phyloP scores from a whole-genome alignment of 2,113 vertebrate species.

The Glareola pratincola region DNA sequence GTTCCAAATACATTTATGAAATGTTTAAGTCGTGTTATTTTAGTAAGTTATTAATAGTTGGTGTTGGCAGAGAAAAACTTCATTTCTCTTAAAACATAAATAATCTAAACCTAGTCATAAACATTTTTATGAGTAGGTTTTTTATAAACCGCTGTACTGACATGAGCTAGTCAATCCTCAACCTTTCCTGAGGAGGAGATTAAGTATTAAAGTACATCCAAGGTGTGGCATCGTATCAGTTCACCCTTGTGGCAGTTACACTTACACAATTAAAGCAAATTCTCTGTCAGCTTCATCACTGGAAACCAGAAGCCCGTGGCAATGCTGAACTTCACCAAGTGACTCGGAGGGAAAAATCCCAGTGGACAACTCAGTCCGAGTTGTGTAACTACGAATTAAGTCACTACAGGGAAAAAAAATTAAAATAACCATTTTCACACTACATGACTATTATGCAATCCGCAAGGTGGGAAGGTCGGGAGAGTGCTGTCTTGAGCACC shows the following conservation, averaged over 20 bases:
- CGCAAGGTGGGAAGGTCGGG: neutral
- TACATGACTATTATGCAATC: neutral
- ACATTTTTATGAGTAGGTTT: neutral
- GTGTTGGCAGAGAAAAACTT: neutral
- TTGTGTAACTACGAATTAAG: neutral
- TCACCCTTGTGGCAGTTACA: neutral
- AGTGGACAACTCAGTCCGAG: neutral
- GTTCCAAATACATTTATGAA: neutral
- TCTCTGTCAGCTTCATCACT: neutral
- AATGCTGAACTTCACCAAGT: neutral
- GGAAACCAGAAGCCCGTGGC: neutral
- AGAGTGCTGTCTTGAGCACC: neutral
- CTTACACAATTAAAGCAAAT: neutral
- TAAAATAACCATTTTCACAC: neutral
- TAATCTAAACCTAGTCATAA: neutral
- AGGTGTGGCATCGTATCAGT: neutral
- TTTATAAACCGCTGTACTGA: neutral
- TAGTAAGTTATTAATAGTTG: neutral
- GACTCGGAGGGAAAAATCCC: neutral
- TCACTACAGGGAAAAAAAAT: neutral
- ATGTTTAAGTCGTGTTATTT: neutral
- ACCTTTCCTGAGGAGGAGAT: neutral
- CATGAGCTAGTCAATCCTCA: neutral
- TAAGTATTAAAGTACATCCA: conserved; percentile 42
- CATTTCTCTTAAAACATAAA: neutral